phyloP scores from a whole-genome alignment of 2,113 vertebrate genomes.

The Rattus norvegicus region DNA sequence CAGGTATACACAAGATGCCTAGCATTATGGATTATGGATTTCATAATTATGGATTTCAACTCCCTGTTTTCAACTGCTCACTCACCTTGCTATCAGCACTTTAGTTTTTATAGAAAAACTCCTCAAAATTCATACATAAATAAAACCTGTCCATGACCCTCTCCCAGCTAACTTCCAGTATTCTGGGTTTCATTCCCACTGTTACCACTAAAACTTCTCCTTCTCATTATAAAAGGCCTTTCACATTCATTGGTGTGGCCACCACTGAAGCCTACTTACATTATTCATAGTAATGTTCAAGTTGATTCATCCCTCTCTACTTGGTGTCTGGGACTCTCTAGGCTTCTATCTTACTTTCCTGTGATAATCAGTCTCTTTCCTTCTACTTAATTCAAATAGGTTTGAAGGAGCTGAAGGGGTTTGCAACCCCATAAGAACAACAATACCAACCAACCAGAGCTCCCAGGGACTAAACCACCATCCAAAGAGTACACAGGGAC shows the following conservation, averaged over 20 bases:
- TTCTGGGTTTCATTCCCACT: background rate
- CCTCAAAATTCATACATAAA: background rate
- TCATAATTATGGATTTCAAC: background rate
- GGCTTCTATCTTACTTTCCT: background rate
- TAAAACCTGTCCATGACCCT: background rate
- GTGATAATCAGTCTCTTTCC: background rate
- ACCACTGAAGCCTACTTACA: background rate
- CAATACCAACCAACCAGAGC: too few relatives aligned
- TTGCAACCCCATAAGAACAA: too few relatives aligned
- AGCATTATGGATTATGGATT: too few relatives aligned
- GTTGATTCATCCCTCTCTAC: background rate
- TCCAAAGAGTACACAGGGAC: too few relatives aligned
- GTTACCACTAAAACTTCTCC: slow-evolving; percentile 15
- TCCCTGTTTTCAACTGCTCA: background rate
- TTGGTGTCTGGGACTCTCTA: background rate
- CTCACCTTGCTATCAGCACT: background rate
- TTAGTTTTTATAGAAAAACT: background rate
- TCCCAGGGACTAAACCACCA: too few relatives aligned
- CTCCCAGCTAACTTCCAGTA: background rate
- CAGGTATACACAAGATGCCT: background rate
- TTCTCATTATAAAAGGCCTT: background rate
- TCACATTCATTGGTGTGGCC: background rate
- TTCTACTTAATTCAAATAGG: background rate
- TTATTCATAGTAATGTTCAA: background rate
- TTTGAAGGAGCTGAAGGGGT: too few relatives aligned